Base-by-base conservation (phyloP, 2,113 vertebrate species). In the Hiodon alosoides region DNA sequence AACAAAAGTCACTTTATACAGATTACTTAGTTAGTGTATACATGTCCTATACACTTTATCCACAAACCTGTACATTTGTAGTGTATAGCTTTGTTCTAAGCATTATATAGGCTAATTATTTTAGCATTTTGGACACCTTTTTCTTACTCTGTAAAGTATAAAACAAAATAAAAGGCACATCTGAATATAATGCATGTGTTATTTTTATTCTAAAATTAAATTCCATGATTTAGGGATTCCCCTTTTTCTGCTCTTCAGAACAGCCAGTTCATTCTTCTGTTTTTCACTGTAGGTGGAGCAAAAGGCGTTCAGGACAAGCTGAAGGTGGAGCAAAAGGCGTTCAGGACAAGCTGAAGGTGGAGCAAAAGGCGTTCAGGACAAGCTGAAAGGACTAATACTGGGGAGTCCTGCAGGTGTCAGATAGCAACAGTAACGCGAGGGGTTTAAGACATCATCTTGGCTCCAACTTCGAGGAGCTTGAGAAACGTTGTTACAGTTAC, bases 131-230 rank as follows among this genome's bases (percentile, higher is more conserved):
- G 67, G 81, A 92, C 90, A 89, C 84, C 86, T 69, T 87, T 83
- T 80, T 86, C 87, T 87, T 86, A 86, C 87, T 89, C 85, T 72
- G 84, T 86, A 83, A 87, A 88, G 84, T 89, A 89, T 81, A 90
- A 87, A 89, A 88, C 73, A 81, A 90, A 79, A 92, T 93, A 89
- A 92, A 98, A 98, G 96, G 97, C 95, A 98, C 96, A 92, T 95
- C 91, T 88, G 94, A 94, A 85, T 89, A 83, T 86, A 87, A 91
- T 81, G 88, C 87, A 87, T 86, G 91, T 83, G 84, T 88, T 88
- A 83, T 86, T 86, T 87, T 79, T 76, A 67, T 89, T 79, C 79
- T 67, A 83, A 83, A 71, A 71, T 74, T 82, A 83, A 75, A 48
- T 68, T 67, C 54, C 73, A 47, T 59, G 17, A 66, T 54, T 65